These are phyloP conservation scores for Microcebus lehilahytsara DNA, from an alignment of 2,113 vertebrate genomes.

Conservation along the genomic window DNA sequence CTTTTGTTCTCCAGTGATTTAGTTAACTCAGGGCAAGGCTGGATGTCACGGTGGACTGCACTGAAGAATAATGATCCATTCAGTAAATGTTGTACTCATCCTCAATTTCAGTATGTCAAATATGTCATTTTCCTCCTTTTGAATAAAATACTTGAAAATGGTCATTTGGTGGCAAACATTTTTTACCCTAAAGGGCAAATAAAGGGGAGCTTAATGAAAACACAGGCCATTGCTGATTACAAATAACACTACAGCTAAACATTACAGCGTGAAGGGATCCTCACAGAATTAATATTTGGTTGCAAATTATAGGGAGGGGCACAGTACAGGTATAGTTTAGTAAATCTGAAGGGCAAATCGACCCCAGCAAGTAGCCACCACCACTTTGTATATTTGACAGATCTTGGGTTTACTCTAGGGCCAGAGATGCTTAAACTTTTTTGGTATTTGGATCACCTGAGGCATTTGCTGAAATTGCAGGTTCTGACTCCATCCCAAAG, in stretches of 20 bases:
- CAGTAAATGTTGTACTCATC: not conserved
- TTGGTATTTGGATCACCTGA: not conserved
- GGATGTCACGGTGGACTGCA: not conserved
- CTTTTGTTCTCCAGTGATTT: not conserved
- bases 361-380: not conserved
- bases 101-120: not conserved
- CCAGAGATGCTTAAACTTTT: not conserved
- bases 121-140: not conserved
- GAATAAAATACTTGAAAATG: conserved; percentile 17
- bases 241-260: not conserved
- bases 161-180: not conserved
- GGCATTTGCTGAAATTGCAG: not conserved
- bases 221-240: not conserved
- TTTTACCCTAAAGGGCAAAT: conserved; percentile 2
- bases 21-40: not conserved
- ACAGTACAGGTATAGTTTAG: not conserved
- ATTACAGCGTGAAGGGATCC: not conserved
- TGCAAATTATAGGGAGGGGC: not conserved
- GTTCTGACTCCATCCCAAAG: not conserved
- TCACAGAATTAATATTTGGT: not conserved
- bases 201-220: not conserved
- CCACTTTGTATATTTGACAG: not conserved
- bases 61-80: not conserved
- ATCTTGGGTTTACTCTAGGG: not conserved
- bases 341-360: not conserved